phyloP scores from a whole-genome alignment of 2,888 invertebrate species.

The Mythimna impura region DNA sequence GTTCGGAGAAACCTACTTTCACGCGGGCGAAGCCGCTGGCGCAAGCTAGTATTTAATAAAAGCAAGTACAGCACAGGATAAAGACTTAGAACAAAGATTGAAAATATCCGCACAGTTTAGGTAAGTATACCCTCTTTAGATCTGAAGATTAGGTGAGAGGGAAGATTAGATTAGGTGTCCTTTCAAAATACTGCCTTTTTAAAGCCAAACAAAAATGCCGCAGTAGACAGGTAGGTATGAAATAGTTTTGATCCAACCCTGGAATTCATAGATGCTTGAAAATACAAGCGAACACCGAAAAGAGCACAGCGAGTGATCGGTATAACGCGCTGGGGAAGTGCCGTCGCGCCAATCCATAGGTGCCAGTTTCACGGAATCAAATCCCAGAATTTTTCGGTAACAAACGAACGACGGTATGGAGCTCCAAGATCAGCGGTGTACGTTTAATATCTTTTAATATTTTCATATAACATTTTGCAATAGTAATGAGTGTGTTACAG shows the following conservation, averaged over 20 bases:
- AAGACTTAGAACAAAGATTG: not conserved
- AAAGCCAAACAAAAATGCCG: not conserved
- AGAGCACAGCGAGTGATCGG: constrained; percentile 43
- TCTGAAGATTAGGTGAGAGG: too few species aligned
- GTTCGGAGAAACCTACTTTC: too few species aligned
- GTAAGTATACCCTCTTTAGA: too few species aligned
- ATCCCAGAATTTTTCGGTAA: constrained; percentile 55
- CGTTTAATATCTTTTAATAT: too few species aligned
- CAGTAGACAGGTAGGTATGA: not conserved
- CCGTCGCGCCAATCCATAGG: constrained; percentile 54
- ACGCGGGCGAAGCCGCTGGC: too few species aligned
- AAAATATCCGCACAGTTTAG: too few species aligned
- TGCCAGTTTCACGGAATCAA: constrained; percentile 61
- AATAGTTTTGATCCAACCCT: constrained; percentile 10
- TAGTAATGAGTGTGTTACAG: too few species aligned
- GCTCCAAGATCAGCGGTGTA: constrained; percentile 11
- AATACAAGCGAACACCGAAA: constrained; percentile 36
- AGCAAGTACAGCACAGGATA: not conserved
- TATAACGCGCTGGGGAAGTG: constrained; percentile 48
- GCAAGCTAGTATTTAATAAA: too few species aligned
- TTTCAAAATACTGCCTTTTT: not conserved
- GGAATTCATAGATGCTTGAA: constrained; percentile 25
- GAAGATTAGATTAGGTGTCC: too few species aligned
- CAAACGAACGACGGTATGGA: constrained; percentile 50
- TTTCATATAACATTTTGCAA: too few species aligned